phyloP scores from a whole-genome alignment of 2,113 vertebrate species.

The Tretioscincus oriximinensis region DNA sequence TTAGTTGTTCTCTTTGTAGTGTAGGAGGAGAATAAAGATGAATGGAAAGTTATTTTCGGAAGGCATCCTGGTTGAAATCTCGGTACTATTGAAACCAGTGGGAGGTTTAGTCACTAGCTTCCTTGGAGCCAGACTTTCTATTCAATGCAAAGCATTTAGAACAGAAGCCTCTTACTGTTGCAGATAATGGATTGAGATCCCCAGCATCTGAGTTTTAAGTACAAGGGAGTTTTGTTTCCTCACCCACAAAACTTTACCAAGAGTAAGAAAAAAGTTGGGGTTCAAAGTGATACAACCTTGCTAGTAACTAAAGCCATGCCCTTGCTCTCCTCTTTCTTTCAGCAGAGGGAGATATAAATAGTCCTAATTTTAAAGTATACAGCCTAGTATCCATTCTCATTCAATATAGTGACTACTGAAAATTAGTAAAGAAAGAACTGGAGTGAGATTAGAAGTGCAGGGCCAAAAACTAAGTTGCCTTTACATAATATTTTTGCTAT shows the following conservation, averaged over 20 bases:
- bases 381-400: slow-evolving; percentile 42
- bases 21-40: slow-evolving; percentile 21
- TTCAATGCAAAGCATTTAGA: slow-evolving; percentile 22
- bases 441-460: slow-evolving; percentile 65
- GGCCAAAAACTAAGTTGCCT: slow-evolving; percentile 49
- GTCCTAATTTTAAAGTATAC: slow-evolving; percentile 57
- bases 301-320: slow-evolving; percentile 18
- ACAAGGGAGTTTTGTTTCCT: slow-evolving; percentile 35
- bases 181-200: slow-evolving; percentile 29
- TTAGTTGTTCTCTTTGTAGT: slow-evolving; percentile 8
- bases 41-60: slow-evolving; percentile 43
- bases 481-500: slow-evolving; percentile 46
- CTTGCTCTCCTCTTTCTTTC: slow-evolving; percentile 19
- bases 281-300: slow-evolving; percentile 39
- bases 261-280: slow-evolving; percentile 25
- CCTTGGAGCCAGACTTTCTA: background rate
- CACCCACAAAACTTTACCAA: slow-evolving; percentile 28
- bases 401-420: slow-evolving; percentile 37
- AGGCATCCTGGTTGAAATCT: background rate
- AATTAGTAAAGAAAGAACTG: slow-evolving; percentile 51
- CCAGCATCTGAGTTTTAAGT: slow-evolving; percentile 25
- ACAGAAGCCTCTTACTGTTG: slow-evolving; percentile 16
- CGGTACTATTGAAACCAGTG: slow-evolving; percentile 10
- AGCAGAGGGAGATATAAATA: slow-evolving; percentile 39
- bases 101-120: slow-evolving; percentile 33